A percentile compares a stretch with the other conserved stretches of the same genome.
These are phyloP conservation scores for Alviniconcha strummeri DNA, from an alignment of 2,888 invertebrate genomes.

Conservation along the genomic window DNA sequence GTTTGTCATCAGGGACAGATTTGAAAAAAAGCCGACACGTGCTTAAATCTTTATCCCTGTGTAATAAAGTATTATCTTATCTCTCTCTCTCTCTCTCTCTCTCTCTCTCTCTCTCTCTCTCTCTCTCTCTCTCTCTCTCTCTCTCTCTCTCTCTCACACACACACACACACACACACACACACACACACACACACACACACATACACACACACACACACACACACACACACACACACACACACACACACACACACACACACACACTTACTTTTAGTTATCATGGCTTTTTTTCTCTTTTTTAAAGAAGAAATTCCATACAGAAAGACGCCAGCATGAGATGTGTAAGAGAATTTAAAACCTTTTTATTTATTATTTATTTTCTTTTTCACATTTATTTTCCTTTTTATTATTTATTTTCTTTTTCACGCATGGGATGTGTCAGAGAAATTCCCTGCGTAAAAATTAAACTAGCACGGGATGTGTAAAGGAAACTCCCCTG, in stretches of 20 bases:
- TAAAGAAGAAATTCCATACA: neutral
- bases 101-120: neutral
- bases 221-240: too few species aligned
- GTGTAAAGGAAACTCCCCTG: too few species aligned
- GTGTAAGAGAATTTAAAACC: too few species aligned
- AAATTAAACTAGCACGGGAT: too few species aligned
- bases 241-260: neutral
- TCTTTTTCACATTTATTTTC: too few species aligned
- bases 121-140: neutral
- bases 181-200: slow-evolving; percentile 6
- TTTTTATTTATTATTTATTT: too few species aligned
- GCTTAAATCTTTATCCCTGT: neutral
- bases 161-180: neutral
- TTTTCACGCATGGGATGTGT: too few species aligned
- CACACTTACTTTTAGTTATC: neutral
- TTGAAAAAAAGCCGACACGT: too few species aligned
- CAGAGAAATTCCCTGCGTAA: too few species aligned
- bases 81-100: neutral
- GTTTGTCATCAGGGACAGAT: too few species aligned
- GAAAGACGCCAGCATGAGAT: too few species aligned
- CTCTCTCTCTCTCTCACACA: neutral
- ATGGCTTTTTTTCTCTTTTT: neutral
- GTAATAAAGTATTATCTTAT: neutral
- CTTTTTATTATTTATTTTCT: too few species aligned
- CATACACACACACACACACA: neutral